Evolutionary conservation across 2,797 vertebrate genomes (phyloP).

Genomic region (Paguma larvata): DNA sequence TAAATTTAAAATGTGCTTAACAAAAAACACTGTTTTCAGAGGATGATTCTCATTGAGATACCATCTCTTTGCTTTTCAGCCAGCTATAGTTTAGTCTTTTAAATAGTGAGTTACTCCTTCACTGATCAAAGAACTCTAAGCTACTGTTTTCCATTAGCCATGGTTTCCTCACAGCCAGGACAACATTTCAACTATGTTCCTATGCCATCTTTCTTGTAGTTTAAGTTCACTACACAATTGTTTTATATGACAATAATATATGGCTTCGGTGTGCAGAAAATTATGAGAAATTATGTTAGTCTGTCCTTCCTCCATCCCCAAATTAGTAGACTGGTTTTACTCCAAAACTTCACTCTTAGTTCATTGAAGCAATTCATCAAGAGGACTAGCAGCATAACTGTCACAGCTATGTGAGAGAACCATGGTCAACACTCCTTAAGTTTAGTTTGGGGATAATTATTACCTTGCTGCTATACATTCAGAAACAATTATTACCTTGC

Average conservation of each 20-base stretch:
- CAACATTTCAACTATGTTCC: conserved; percentile 8
- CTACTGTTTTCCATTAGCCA: background rate
- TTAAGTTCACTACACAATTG: background rate
- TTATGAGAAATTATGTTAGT: conserved; percentile 9
- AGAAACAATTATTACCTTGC: conserved; percentile 43
- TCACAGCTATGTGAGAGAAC: background rate
- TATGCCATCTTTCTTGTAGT: background rate
- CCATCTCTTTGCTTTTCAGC: background rate
- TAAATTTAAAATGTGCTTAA: background rate
- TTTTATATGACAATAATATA: background rate
- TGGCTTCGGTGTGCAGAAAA: background rate
- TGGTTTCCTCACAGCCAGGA: background rate
- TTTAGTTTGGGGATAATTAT: conserved; percentile 26
- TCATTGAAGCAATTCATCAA: background rate
- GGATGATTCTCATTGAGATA: background rate
- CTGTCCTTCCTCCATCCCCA: background rate
- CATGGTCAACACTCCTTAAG: background rate
- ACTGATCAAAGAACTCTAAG: conserved; percentile 5
- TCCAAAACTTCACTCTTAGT: background rate
- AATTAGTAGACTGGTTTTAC: background rate
- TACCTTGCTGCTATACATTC: background rate
- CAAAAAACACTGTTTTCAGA: background rate
- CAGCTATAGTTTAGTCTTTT: background rate
- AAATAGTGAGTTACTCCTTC: background rate
- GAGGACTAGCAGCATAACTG: background rate